phyloP scores from a whole-genome alignment of 2,888 invertebrate species.

The Aelia acuminata region DNA sequence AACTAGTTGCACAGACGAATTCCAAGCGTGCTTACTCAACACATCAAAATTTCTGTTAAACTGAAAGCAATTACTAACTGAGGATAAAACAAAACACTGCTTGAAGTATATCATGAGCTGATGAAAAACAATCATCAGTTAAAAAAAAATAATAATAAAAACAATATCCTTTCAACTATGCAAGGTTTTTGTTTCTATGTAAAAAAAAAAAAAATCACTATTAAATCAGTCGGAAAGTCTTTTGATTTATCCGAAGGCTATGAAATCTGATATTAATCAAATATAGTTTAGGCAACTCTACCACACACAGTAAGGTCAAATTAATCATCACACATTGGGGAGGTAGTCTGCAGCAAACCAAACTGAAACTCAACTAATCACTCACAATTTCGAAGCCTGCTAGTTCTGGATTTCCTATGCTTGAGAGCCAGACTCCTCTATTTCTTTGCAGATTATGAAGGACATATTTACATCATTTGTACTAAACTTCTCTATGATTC shows the following conservation, averaged over 20 bases:
- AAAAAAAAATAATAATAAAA: not conserved
- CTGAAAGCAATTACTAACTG: slow-evolving; percentile 12
- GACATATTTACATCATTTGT: slow-evolving; percentile 51
- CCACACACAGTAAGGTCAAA: slow-evolving; percentile 55
- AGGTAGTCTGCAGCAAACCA: slow-evolving; percentile 56
- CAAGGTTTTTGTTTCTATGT: not conserved
- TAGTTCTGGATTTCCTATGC: slow-evolving; percentile 41
- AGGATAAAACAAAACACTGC: slow-evolving; percentile 58
- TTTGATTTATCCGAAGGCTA: slow-evolving; percentile 58
- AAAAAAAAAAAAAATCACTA: not conserved
- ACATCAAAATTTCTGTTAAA: slow-evolving; percentile 21
- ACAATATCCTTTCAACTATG: not conserved
- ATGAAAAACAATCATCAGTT: slow-evolving; percentile 11
- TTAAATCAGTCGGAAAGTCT: slow-evolving; percentile 40
- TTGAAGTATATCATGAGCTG: slow-evolving; percentile 39
- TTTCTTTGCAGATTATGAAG: slow-evolving; percentile 43
- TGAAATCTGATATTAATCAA: slow-evolving; percentile 54
- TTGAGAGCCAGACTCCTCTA: slow-evolving; percentile 56
- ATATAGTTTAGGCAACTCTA: slow-evolving; percentile 54
- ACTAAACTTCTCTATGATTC: slow-evolving; percentile 49
- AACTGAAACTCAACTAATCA: slow-evolving; percentile 55
- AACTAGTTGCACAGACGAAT: slow-evolving; percentile 39
- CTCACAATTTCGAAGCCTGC: slow-evolving; percentile 56
- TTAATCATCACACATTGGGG: slow-evolving; percentile 54
- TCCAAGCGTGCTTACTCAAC: slow-evolving; percentile 37